Evolutionary conservation across 2,113 vertebrate species (phyloP), one percentile per base, ranked within the genome.

Genomic region (Macquaria australasica): DNA sequence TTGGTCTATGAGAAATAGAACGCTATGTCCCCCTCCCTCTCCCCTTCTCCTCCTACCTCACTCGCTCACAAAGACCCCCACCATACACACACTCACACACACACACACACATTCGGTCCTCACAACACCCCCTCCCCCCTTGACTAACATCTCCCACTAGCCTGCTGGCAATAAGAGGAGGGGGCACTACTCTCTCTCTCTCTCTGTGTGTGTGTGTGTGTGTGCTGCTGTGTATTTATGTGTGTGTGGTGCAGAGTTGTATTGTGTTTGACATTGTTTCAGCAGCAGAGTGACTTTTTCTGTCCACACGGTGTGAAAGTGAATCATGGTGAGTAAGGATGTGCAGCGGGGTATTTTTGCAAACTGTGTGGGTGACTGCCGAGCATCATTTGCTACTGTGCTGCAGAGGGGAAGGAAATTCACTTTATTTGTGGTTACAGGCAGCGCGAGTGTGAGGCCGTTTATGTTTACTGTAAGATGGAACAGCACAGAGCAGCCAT

Each of bases 1-100:
- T 91, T 94, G 91, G 84, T 90, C 94, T 90, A 91, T 94, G 92
- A 94, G 94, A 95, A 96, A 95, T 93, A 93, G 93, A 96, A 95
- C 94, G 79, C 92, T 83, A 68, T 93, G 92, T 93, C 92, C 91
- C 94, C 91, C 84, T 77, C 86, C 85, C 82, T 77, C 89, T 70
- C 87, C 67, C 63, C 84, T 83, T 81, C 92, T 88, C 88, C 88
- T 87, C 92, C 91, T 56, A 90, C 92, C 90, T 89, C 86, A 55
- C 90, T 85, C 45, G 12, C 92, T 92, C 90, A 93, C 93, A 93
- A 94, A 93, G 92, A 93, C 92, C 93, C 90, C 92, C 82, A 75
- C 64, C 87, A 74, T 82, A 64, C 74, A 73, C 72, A 79, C 58
- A 51, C 82, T 69, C 87, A 89, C 89, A 91, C 87, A 92, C 88